Base-by-base conservation (phyloP, 2,113 vertebrate genomes). In the Tyrannus savana region DNA sequence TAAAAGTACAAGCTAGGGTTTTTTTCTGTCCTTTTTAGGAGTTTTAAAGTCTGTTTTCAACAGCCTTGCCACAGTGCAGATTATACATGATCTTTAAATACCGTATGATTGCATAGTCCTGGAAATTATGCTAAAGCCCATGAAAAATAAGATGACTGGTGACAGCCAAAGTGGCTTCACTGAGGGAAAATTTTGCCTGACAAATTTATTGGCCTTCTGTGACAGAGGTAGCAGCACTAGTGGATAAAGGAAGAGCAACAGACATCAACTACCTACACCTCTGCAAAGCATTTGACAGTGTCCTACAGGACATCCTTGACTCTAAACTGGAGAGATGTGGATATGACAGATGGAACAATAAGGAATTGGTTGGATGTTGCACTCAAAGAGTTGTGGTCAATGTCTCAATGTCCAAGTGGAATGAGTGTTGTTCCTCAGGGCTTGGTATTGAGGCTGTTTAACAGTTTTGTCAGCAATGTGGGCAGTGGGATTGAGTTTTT, bases 401-500 rank as follows among this genome's bases (percentile, higher is more conserved):
- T 3, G 39, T 13, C 33, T 23, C 42, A 4, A 3, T 25, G 56
- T 1, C 6, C 56, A 35, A 10, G 7, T 7, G 27, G 17, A 11
- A 13, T 3, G 3, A 4, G 41, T 8, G 28, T 1, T 33, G n/a
- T 12, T 4, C 23, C 46, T 5, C 37, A 23, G 55, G 55, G 56
- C 24, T 13, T 21, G 74, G 19, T 1, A 0, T 1, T 5, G 49
- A 1, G 47, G 0, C 35, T 46, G 53, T 63, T 46, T 24, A 10
- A 0, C 1, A 8, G 1, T 27, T 3, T 10, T 22, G 19, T 64
- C 7, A 44, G 22, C 7, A 33, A 7, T 0, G 0, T 2, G n/a
- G 64, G 30, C 24, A 2, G 8, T 14, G 66, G 30, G 24, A 4
- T 25, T 10, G 21, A 10, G 39, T 4, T 18, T 52, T 33, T 37